Evolutionary conservation across 35 echinoderm and acorn worm species (phyloP).

Genomic region (Nesometra sesokonis): DNA sequence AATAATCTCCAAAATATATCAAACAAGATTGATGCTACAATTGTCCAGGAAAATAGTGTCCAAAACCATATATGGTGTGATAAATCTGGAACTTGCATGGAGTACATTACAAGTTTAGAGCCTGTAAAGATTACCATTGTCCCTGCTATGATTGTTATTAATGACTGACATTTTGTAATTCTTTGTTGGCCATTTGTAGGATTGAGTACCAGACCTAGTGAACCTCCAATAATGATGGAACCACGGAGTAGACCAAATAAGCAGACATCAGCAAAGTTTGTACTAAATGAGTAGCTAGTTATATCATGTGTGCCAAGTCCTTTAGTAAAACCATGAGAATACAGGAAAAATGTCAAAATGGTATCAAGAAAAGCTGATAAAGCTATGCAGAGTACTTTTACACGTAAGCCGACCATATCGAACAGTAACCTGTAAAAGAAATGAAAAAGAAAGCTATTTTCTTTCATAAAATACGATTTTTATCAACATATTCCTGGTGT

Average conservation of each 20-base stretch:
- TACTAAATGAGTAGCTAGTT: neutral
- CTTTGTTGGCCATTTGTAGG: slow-evolving; percentile 9
- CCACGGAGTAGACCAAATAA: slow-evolving; percentile 9
- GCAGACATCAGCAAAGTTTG: slow-evolving; percentile 22
- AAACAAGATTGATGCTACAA: neutral
- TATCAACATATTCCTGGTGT: no score
- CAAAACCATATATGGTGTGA: slow-evolving; percentile 40
- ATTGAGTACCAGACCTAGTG: slow-evolving; percentile 19
- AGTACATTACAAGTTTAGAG: slow-evolving; percentile 39
- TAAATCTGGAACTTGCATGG: slow-evolving; percentile 7
- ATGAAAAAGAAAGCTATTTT: no score
- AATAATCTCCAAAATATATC: slow-evolving; percentile 4
- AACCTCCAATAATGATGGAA: slow-evolving; percentile 18
- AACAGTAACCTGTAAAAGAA: no score
- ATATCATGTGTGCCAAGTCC: neutral
- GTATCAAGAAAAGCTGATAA: slow-evolving; percentile 19
- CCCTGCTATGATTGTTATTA: neutral
- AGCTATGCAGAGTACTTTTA: neutral
- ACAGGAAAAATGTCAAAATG: slow-evolving; percentile 12
- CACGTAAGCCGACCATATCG: no score
- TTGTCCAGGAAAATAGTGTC: slow-evolving; percentile 26
- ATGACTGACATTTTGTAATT: neutral
- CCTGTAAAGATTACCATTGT: slow-evolving; percentile 15
- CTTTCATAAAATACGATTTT: no score
- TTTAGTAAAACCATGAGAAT: slow-evolving; percentile 22